Evolutionary conservation across 2,888 invertebrate species (phyloP).

Genomic region (Trissonchulus sp.): DNA sequence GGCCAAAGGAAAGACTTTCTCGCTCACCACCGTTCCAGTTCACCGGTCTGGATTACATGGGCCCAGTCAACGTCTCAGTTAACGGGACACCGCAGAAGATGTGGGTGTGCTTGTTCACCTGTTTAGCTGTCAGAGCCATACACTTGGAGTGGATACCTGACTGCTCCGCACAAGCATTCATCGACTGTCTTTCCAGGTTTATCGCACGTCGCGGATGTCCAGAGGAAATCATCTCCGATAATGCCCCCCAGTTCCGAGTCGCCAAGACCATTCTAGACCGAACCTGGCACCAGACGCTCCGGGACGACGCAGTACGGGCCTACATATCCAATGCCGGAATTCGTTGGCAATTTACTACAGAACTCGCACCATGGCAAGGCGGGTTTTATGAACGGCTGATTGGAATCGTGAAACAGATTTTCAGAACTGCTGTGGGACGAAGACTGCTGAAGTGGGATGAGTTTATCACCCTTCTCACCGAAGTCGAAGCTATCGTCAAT

Average conservation of each 20-base stretch:
- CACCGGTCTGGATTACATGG: neutral
- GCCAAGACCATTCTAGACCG: neutral
- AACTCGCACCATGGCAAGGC: constrained; percentile 16
- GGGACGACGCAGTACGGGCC: neutral
- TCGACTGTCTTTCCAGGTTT: neutral
- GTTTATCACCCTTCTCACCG: constrained; percentile 2
- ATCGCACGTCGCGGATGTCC: neutral
- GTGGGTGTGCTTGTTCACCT: too few species aligned
- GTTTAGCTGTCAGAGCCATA: neutral
- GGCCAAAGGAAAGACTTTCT: constrained; percentile 5
- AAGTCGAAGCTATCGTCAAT: constrained; percentile 21
- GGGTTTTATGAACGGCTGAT: constrained; percentile 25
- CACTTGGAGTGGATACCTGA: neutral
- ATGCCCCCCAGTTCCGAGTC: neutral
- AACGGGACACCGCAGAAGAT: neutral
- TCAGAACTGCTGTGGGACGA: constrained; percentile 1
- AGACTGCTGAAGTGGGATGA: neutral
- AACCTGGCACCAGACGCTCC: neutral
- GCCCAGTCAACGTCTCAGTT: neutral
- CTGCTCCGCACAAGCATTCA: neutral
- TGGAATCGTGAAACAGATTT: constrained; percentile 4
- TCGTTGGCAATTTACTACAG: constrained; percentile 4
- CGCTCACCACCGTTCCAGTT: neutral
- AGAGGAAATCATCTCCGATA: too few species aligned
- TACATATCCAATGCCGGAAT: neutral